Conservation (phyloP, 2,888 invertebrate genomes). For the Rosalia funebris region DNA sequence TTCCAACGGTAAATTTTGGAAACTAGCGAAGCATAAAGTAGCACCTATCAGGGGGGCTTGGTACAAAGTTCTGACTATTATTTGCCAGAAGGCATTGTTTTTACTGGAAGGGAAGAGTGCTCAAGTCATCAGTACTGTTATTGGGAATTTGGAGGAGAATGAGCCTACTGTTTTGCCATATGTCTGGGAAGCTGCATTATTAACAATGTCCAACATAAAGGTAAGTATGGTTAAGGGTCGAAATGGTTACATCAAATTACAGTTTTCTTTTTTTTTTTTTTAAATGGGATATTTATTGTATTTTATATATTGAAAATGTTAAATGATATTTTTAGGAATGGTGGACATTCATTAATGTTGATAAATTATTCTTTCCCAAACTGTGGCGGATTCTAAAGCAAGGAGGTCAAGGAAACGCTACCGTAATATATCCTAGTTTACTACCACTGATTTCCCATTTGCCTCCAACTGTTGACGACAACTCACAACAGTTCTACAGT, state of each 20-base stretch:
- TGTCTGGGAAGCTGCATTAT: slow-evolving; percentile 80
- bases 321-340: slow-evolving; percentile 70
- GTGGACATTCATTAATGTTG: slow-evolving; percentile 75
- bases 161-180: slow-evolving; percentile 74
- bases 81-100: slow-evolving; percentile 70
- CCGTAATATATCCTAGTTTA: slow-evolving; percentile 77
- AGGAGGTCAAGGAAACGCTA: slow-evolving; percentile 83
- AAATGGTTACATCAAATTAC: not conserved
- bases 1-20: slow-evolving; percentile 77
- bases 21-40: slow-evolving; percentile 69
- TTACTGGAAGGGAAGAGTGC: slow-evolving; percentile 68
- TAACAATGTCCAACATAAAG: slow-evolving; percentile 69
- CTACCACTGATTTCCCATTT: slow-evolving; percentile 80
- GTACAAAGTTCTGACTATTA: slow-evolving; percentile 72
- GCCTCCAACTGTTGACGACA: slow-evolving; percentile 66
- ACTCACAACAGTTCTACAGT: slow-evolving; percentile 67
- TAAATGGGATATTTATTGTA: too few relatives aligned
- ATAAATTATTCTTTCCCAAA: slow-evolving; percentile 79
- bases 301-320: too few relatives aligned
- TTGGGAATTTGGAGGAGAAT: slow-evolving; percentile 74
- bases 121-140: slow-evolving; percentile 69
- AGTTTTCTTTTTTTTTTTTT: not conserved
- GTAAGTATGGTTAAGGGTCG: slow-evolving; percentile 56
- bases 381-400: slow-evolving; percentile 73
- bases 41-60: slow-evolving; percentile 70